Conservation (phyloP, 2,888 invertebrate genomes). For the Hemistola chrysoprasaria region DNA sequence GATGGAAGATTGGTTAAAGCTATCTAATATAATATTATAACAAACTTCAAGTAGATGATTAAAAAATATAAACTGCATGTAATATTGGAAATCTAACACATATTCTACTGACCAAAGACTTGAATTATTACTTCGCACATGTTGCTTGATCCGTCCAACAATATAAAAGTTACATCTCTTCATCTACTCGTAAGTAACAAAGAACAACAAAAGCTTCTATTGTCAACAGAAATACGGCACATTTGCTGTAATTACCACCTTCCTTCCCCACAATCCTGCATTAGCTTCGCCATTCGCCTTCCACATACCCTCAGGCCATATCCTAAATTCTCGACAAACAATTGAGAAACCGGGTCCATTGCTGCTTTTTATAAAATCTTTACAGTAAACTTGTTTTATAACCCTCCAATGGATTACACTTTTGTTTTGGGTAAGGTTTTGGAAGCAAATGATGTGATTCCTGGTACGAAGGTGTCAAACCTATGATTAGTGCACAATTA, state of each 20-base stretch:
- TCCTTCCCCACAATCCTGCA: conserved; percentile 65
- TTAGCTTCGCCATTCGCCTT: conserved; percentile 63
- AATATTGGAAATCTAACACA: no score
- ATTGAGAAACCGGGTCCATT: conserved; percentile 32
- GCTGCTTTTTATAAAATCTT: conserved; percentile 12
- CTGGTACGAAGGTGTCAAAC: conserved; percentile 62
- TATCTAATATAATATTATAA: no score
- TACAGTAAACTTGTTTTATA: not conserved
- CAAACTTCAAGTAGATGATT: no score
- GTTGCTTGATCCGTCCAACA: no score
- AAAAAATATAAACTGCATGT: no score
- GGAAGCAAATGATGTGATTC: conserved; percentile 12
- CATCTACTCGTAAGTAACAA: conserved; percentile 9
- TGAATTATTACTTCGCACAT: no score
- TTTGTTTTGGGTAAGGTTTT: not conserved
- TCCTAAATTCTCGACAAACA: conserved; percentile 7
- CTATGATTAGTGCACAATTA: conserved; percentile 76
- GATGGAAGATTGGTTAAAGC: no score
- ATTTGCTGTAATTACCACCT: conserved; percentile 74
- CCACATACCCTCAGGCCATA: conserved; percentile 40
- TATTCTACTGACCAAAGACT: no score
- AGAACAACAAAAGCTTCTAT: conserved; percentile 37
- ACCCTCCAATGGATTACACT: conserved; percentile 33
- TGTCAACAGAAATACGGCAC: conserved; percentile 65
- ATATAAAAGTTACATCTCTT: not conserved